Evolutionary conservation across 2,888 invertebrate species (phyloP), one percentile per base, ranked within the genome.

Genomic region (Caenorhabditis sinica): DNA sequence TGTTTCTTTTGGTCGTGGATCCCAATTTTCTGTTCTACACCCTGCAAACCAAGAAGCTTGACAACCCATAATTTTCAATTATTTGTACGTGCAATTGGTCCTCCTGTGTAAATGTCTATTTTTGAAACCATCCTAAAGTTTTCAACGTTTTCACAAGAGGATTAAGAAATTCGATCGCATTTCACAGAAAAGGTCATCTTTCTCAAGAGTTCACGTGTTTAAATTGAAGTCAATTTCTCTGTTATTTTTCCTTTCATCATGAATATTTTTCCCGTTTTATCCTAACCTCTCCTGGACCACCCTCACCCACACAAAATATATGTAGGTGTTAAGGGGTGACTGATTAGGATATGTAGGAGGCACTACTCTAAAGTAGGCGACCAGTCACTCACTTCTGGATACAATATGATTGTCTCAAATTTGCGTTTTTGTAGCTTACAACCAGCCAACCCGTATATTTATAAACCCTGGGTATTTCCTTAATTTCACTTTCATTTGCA

Each of bases 271-370:
- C 0, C 11, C 25, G 9, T 28, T 6, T 28, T 15, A 23, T 23
- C 5, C 1, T 25, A 11, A 53, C 53, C 4, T 23, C 8, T 15
- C 15, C 28, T 23, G 28, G 28, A 63, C 28, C 43, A 25, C 20
- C 40, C 9, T 61, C 20, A 51, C 76, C 68, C 60, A 58, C 66
- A 58, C 58, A 58, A 1, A 4, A 28, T 28, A 28, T 58, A 75
- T 58, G 74, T 74, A 74, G 74, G 74, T 65, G 74, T 75, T 43
- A 11, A 65, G 36, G 49, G 49, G 49, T 75, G 66, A 75, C 75
- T 75, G 56, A 65, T 75, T 36, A 43, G 13, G 56, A 60, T 51
- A 68, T 74, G 73, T 63, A 74, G 73, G 73, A 74, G 73, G 73
- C 23, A 65, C 72, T 60, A 49, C 53, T 25, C 33, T 33, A 4